These are phyloP conservation scores for Crypturellus undulatus DNA, from an alignment of 2,113 vertebrate genomes.

Conservation along the genomic window DNA sequence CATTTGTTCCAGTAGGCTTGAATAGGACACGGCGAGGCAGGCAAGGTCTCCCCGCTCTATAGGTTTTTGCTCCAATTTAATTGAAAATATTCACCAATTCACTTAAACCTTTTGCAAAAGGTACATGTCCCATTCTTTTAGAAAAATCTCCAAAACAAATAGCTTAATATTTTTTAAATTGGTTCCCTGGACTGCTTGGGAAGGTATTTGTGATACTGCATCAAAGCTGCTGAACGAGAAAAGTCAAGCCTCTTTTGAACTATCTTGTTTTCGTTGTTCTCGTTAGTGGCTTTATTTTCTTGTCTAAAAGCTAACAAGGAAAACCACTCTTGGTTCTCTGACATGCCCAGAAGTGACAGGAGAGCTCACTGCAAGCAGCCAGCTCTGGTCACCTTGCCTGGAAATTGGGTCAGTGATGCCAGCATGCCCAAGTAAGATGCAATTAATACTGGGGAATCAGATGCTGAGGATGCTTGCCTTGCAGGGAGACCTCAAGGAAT, in stretches of 20 bases:
- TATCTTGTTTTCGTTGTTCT: not conserved
- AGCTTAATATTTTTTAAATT: not conserved
- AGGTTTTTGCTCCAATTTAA: slow-evolving; percentile 17
- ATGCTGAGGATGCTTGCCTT: not conserved
- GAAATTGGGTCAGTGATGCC: slow-evolving; percentile 53
- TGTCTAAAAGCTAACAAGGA: slow-evolving; percentile 22
- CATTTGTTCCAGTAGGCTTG: slow-evolving; percentile 34
- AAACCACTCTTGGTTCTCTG: slow-evolving; percentile 19
- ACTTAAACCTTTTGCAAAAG: not conserved
- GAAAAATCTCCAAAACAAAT: not conserved
- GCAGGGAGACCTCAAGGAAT: not conserved
- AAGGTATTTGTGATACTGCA: not conserved
- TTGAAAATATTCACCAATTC: slow-evolving; percentile 25
- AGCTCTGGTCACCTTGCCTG: slow-evolving; percentile 50
- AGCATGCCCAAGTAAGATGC: not conserved
- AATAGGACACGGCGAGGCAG: slow-evolving; percentile 3
- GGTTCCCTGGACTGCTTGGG: not conserved
- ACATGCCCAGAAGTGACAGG: slow-evolving; percentile 45
- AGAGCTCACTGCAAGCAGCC: slow-evolving; percentile 20
- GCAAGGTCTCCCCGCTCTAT: not conserved
- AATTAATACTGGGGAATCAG: not conserved
- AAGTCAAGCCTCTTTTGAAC: not conserved
- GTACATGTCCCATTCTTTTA: not conserved
- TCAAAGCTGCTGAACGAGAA: not conserved
- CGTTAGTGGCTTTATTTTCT: not conserved